Percentiles rank a stretch among this genome's conserved stretches.
Evolutionary conservation across 1,140 invertebrate genomes (phyloP).

Genomic region (Neodiprion fabricii): DNA sequence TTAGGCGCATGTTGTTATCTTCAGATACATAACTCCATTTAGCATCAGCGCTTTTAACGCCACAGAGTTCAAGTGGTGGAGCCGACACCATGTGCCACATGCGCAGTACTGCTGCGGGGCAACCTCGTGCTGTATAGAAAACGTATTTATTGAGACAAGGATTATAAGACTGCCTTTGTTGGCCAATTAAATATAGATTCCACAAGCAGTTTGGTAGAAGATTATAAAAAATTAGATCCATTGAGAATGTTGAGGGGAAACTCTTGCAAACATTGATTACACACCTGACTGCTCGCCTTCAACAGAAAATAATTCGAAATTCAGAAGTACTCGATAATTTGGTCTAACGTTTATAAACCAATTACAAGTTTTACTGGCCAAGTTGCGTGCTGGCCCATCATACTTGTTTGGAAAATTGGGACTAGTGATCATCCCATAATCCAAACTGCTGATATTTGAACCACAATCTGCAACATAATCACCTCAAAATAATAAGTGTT

Average conservation of each 20-base stretch:
- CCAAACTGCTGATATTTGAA: constrained; percentile 83
- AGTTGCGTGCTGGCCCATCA: constrained; percentile 74
- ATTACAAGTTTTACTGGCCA: constrained; percentile 86
- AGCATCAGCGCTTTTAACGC: constrained; percentile 75
- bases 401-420: constrained; percentile 89
- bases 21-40: constrained; percentile 86
- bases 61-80: constrained; percentile 87
- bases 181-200: neutral
- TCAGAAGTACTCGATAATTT: constrained; percentile 82
- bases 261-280: constrained; percentile 27
- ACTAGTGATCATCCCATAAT: constrained; percentile 83
- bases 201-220: constrained; percentile 8
- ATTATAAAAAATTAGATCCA: constrained; percentile 13
- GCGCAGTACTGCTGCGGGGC: constrained; percentile 86
- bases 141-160: constrained; percentile 14
- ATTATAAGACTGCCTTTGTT: no score
- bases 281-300: constrained; percentile 87
- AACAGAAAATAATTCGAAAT: constrained; percentile 86
- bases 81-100: constrained; percentile 80
- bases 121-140: constrained; percentile 76
- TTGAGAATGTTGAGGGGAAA: no score
- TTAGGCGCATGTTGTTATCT: constrained; percentile 81
- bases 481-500: constrained; percentile 16
- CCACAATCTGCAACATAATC: constrained; percentile 76
- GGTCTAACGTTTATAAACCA: constrained; percentile 89